phyloP scores from a whole-genome alignment of 2,113 vertebrate genomes.

The Pangasianodon gigas region DNA sequence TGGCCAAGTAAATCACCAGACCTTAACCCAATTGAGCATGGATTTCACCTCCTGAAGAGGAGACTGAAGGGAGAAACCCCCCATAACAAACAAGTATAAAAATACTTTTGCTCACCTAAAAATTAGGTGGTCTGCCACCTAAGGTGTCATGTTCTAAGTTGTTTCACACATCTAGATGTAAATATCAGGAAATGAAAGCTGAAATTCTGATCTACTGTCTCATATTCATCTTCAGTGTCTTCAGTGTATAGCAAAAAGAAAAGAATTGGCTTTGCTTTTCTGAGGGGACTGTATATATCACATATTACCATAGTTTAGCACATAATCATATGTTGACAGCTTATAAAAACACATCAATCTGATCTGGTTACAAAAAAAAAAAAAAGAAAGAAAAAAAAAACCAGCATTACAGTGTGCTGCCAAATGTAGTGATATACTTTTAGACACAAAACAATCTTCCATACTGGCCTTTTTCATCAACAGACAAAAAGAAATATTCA shows the following conservation, averaged over 20 bases:
- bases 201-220: not conserved
- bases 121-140: too few relatives aligned
- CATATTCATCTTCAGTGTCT: not conserved
- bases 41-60: not conserved
- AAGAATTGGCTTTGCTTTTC: not conserved
- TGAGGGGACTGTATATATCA: not conserved
- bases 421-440: not conserved
- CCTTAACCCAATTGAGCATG: not conserved
- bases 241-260: not conserved
- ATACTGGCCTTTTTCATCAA: conserved; percentile 22
- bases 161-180: not conserved
- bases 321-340: conserved; percentile 6
- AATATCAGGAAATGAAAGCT: not conserved
- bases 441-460: not conserved
- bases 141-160: too few relatives aligned
- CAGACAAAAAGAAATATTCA: conserved; percentile 5
- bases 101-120: not conserved
- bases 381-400: not conserved
- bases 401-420: conserved; percentile 10
- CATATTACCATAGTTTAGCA: conserved; percentile 14
- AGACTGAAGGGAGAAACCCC: not conserved
- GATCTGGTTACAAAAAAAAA: not conserved
- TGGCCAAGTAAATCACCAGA: not conserved
- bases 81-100: not conserved
- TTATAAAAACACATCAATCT: not conserved